A percentile compares a stretch with the other conserved stretches of the same genome.
Conservation (phyloP, 2,888 invertebrate species). For the Spodoptera picta region DNA sequence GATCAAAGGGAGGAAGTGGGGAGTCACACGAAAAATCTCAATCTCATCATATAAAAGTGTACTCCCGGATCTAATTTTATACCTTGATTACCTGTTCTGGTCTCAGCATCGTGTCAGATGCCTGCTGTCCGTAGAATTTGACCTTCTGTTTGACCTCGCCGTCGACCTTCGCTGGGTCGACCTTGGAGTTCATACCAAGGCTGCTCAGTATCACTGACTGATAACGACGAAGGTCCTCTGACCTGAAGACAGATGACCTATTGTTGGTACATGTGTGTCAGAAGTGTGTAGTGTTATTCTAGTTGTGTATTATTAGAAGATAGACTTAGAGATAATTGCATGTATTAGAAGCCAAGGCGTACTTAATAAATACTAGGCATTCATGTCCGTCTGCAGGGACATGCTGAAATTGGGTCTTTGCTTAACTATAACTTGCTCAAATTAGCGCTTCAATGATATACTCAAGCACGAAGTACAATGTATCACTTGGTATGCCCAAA, state of each 20-base stretch:
- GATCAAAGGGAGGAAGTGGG: too few relatives aligned
- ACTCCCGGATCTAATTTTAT: constrained; percentile 36
- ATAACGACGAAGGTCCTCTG: constrained; percentile 93
- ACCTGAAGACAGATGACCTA: constrained; percentile 70
- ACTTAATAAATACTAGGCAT: too few relatives aligned
- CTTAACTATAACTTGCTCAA: too few relatives aligned
- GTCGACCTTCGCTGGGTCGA: constrained; percentile 93
- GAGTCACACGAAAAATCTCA: constrained; percentile 10
- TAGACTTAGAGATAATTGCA: too few relatives aligned
- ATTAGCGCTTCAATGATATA: too few relatives aligned
- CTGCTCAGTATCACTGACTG: constrained; percentile 94
- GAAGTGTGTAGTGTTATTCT: not conserved
- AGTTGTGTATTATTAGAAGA: not conserved
- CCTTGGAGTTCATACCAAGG: constrained; percentile 92
- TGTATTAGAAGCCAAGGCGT: too few relatives aligned
- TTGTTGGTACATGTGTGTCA: constrained; percentile 13
- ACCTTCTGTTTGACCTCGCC: constrained; percentile 93
- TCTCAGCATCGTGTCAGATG: constrained; percentile 92
- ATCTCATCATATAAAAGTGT: constrained; percentile 29
- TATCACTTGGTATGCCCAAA: too few relatives aligned
- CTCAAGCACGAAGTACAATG: too few relatives aligned
- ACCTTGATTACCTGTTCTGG: constrained; percentile 91
- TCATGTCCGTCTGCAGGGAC: too few relatives aligned
- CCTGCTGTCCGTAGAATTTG: constrained; percentile 95
- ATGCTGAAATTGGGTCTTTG: too few relatives aligned